Evolutionary conservation across 53 echinoderm and acorn worm genomes (phyloP).

Genomic region (Echinometra lucunter): DNA sequence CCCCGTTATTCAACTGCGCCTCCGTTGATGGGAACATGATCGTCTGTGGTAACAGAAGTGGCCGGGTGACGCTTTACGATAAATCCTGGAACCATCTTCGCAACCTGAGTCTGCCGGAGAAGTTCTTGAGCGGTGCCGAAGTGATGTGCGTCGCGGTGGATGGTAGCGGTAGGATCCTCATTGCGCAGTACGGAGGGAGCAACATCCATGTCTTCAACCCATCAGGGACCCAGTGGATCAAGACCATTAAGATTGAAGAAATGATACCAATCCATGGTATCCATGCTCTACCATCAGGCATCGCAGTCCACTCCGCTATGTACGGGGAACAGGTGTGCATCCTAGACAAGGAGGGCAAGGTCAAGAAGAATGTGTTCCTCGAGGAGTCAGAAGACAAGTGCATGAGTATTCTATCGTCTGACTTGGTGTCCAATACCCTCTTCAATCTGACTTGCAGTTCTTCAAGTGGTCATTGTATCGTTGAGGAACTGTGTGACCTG

Average conservation of each 20-base stretch:
- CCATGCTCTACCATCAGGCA: conserved; percentile 18
- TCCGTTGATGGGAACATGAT: background rate
- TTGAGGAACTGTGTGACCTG: conserved; percentile 36
- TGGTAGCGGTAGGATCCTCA: background rate
- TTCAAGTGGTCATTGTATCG: conserved; percentile 22
- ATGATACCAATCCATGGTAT: conserved; percentile 61
- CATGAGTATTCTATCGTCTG: conserved; percentile 32
- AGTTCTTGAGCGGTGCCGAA: background rate
- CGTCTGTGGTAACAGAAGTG: conserved; percentile 46
- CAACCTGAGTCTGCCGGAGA: conserved; percentile 36
- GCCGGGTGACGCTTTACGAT: conserved; percentile 37
- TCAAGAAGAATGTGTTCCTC: conserved; percentile 16
- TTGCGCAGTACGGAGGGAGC: conserved; percentile 46
- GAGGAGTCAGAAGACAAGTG: conserved; percentile 65
- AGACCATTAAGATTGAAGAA: conserved; percentile 24
- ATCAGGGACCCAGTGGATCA: background rate
- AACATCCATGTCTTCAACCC: conserved; percentile 56
- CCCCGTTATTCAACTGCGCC: conserved; percentile 47
- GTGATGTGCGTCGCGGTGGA: conserved; percentile 59
- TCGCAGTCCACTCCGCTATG: conserved; percentile 64
- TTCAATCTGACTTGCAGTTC: conserved; percentile 38
- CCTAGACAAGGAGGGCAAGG: conserved; percentile 36
- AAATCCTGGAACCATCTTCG: conserved; percentile 23
- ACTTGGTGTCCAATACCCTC: conserved; percentile 11
- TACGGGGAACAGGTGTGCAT: conserved; percentile 62